Percentiles rank a stretch among this genome's conserved stretches.
Conservation (phyloP, 2,113 vertebrate species). For the Cricetomys ansorgei region DNA sequence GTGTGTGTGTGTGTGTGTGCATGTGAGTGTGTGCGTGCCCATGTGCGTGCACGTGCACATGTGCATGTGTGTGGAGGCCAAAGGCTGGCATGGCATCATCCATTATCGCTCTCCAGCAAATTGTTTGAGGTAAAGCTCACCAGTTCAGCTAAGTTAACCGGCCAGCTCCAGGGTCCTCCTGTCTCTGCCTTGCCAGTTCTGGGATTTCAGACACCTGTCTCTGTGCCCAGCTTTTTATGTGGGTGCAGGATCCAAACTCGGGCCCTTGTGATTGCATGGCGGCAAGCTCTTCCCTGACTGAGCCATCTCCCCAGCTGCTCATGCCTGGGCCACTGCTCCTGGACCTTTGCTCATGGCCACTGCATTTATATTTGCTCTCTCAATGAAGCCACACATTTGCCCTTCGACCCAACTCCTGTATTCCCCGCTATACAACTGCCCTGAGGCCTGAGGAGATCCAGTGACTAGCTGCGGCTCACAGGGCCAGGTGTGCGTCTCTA, state of each 20-base stretch:
- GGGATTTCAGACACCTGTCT: background rate
- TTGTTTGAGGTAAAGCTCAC: background rate
- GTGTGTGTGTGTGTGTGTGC: background rate
- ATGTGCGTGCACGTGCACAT: background rate
- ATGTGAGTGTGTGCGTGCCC: background rate
- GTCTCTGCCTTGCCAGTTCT: background rate
- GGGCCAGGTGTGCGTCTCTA: background rate
- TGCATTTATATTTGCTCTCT: background rate
- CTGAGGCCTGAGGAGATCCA: background rate
- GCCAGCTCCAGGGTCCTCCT: background rate
- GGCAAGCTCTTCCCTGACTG: background rate
- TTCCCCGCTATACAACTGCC: background rate
- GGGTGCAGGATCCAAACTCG: too few relatives aligned
- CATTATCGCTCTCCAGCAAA: too few relatives aligned
- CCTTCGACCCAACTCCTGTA: too few relatives aligned
- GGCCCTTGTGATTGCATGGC: background rate
- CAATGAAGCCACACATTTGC: background rate
- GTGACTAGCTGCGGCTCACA: background rate
- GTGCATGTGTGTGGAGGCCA: background rate
- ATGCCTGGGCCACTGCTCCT: background rate
- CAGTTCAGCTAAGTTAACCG: background rate
- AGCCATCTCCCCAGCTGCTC: background rate
- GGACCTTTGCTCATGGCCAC: accelerated
- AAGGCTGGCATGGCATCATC: background rate
- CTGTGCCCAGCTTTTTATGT: background rate